A percentile compares a stretch with the other conserved stretches of the same genome.
Evolutionary conservation across 2,113 vertebrate genomes (phyloP).

Genomic region (Phaethon lepturus): DNA sequence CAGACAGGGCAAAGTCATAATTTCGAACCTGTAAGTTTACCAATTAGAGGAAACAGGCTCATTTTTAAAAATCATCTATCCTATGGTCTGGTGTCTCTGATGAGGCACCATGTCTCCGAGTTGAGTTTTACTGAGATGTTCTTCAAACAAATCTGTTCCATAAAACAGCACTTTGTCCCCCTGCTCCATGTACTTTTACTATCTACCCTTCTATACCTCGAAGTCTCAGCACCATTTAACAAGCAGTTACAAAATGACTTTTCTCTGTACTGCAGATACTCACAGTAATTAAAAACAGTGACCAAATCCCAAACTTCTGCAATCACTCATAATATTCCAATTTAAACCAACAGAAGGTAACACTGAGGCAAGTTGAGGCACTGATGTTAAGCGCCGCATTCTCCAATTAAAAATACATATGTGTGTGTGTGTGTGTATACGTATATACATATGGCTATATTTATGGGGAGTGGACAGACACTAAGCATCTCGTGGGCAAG

Average conservation of each 20-base stretch:
- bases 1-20: slow-evolving; percentile 42
- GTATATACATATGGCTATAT: slow-evolving; percentile 35
- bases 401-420: background rate
- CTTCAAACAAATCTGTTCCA: background rate
- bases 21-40: slow-evolving; percentile 50
- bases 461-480: background rate
- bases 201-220: background rate
- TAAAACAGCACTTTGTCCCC: slow-evolving; percentile 25
- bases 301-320: background rate
- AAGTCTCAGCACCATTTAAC: background rate
- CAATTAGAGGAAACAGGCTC: slow-evolving; percentile 21
- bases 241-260: background rate
- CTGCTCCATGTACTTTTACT: background rate
- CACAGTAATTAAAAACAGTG: background rate
- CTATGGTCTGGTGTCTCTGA: background rate
- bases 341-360: background rate
- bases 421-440: too few relatives aligned
- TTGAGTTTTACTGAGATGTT: background rate
- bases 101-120: background rate
- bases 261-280: background rate
- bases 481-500: background rate
- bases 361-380: background rate
- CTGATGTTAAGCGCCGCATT: background rate
- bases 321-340: fast-evolving
- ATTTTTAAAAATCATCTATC: background rate